Evolutionary conservation across 2,888 invertebrate species (phyloP).

Genomic region (Drosophila longiperda): DNA sequence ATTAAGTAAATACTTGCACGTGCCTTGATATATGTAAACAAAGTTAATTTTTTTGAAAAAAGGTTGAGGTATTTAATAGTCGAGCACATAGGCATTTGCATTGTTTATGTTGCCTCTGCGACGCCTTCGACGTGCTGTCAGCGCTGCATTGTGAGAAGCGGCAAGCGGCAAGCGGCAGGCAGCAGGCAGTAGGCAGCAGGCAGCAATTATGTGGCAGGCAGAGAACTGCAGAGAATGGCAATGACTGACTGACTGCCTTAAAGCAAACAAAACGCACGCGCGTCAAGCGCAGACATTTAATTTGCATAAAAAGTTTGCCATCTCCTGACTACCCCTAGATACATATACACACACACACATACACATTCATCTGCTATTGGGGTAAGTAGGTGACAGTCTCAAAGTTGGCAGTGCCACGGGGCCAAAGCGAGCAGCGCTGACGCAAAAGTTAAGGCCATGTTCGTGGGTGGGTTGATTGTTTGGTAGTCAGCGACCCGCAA

Average conservation of each 20-base stretch:
- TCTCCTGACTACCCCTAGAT: conserved; percentile 48
- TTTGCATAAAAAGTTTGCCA: conserved; percentile 76
- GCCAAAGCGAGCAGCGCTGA: conserved; percentile 16
- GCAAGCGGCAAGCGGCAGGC: conserved; percentile 2
- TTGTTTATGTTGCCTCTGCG: conserved; percentile 21
- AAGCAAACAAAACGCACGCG: conserved; percentile 80
- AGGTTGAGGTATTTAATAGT: conserved; percentile 14
- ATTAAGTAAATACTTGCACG: neutral
- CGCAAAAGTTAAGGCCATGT: conserved; percentile 39
- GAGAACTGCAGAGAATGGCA: conserved; percentile 33
- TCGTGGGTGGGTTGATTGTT: conserved; percentile 74
- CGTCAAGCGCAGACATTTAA: conserved; percentile 77
- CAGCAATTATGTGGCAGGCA: conserved; percentile 17
- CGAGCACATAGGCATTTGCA: neutral
- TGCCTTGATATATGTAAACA: neutral
- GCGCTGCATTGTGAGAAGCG: conserved; percentile 7
- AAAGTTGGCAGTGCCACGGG: conserved; percentile 40
- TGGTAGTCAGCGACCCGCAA: conserved; percentile 71
- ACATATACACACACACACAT: neutral
- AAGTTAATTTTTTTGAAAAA: neutral
- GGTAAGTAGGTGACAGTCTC: conserved; percentile 56
- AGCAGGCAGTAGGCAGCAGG: conserved; percentile 12
- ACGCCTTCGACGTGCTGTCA: conserved; percentile 28
- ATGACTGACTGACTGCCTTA: conserved; percentile 62
- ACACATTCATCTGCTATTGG: conserved; percentile 16